Conservation (phyloP, 2,797 vertebrate species). For the Acanthiza pusilla region DNA sequence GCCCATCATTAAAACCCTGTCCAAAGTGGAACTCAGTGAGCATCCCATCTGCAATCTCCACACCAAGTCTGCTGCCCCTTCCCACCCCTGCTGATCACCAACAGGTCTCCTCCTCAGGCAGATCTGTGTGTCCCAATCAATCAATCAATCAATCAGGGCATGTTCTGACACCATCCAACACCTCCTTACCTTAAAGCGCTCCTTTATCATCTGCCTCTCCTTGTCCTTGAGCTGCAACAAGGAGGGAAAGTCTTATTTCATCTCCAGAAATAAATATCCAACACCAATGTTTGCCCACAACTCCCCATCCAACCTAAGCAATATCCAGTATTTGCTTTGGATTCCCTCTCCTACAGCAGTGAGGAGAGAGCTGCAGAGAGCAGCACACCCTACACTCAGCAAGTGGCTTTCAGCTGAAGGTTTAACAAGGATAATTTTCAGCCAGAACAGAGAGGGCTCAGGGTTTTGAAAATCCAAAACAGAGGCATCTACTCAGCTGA, state of each 20-base stretch:
- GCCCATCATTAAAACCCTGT: constrained; percentile 94
- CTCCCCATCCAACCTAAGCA: not conserved
- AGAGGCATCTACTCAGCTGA: not conserved
- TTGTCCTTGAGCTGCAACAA: constrained; percentile 90
- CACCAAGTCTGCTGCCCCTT: not conserved
- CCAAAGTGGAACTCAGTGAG: not conserved
- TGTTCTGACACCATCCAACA: not conserved
- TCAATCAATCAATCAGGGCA: not conserved
- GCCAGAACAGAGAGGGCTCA: not conserved
- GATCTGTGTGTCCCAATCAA: not conserved
- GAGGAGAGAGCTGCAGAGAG: not conserved
- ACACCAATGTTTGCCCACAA: not conserved
- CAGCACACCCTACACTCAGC: not conserved
- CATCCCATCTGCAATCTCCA: not conserved
- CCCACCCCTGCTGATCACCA: not conserved
- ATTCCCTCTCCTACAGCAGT: not conserved
- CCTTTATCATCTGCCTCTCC: constrained; percentile 95
- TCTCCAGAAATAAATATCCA: not conserved
- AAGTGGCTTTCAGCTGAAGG: not conserved
- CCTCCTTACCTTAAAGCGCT: constrained; percentile 93
- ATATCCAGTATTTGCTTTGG: not conserved
- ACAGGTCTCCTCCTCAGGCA: not conserved
- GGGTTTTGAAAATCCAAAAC: not conserved
- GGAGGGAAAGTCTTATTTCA: not conserved
- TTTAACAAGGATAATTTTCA: constrained; percentile 7